Evolutionary conservation across 2,797 vertebrate species (phyloP), one percentile per base, ranked within the genome.

Genomic region (Crocidura indochinensis): DNA sequence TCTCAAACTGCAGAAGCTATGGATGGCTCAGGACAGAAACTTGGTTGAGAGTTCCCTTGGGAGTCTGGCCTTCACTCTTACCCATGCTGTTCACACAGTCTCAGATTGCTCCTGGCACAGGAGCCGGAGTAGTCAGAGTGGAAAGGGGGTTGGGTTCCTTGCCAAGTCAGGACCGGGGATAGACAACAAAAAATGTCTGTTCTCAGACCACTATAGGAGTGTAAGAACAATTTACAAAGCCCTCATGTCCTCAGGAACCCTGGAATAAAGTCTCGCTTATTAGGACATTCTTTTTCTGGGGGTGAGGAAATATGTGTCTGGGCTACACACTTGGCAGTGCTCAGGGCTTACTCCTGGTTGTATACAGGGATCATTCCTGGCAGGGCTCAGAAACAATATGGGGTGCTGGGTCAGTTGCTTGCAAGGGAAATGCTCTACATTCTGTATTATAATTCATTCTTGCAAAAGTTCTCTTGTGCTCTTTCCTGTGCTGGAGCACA

Each of bases 1-100:
- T 84, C 64, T 75, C 51, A 49, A 79, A 84, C 9, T 80, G 83
- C 78, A 84, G 44, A 2, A 83, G 49, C 11, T 81, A 83, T 10
- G 73, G 62, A 84, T 31, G 7, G 88, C n/a, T 4, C 11, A 82
- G 68, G n/a, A 82, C 47, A 80, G 46, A 86, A 77, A 11, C 15
- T 38, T 65, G 64, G 49, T 2, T 76, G 47, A 93, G 22, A 69
- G 44, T 44, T 14, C 76, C 29, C 53, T 24, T 74, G 75, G 44
- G 77, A 0, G 1, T 19, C 46, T 74, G 71, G 65, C 49, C 51
- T 65, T 82, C 47, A 65, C 11, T 19, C 24, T 11, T 1, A 62
- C 31, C 67, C 27, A 27, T 1, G 38, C 22, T 76, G 19, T 0
- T 88, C 47, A 77, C 62, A 19, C n/a, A 62, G 38, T 56, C 81